A percentile compares a stretch with the other conserved stretches of the same genome.
These are phyloP conservation scores for Julus scanicus DNA, from an alignment of 2,888 invertebrate genomes.

Conservation along the genomic window DNA sequence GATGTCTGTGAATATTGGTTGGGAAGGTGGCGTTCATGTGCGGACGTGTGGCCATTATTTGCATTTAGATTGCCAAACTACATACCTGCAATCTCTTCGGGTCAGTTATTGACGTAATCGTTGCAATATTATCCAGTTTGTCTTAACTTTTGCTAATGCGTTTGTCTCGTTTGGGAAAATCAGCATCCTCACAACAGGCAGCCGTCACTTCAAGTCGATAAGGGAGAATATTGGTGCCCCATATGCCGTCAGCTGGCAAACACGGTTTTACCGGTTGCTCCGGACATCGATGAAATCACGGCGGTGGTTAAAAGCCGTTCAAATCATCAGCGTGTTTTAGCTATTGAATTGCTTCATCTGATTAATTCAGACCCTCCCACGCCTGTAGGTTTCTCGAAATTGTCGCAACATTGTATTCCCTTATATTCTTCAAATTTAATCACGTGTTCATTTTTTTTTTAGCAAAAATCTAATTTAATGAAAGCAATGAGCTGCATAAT, in stretches of 20 bases:
- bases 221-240: conserved; percentile 93
- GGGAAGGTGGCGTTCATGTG: conserved; percentile 92
- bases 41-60: conserved; percentile 97
- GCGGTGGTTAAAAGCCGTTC: conserved; percentile 68
- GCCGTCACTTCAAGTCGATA: conserved; percentile 78
- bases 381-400: conserved; percentile 61
- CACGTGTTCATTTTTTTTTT: conserved; percentile 46
- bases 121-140: no score
- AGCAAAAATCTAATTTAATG: conserved; percentile 65
- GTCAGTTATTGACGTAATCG: conserved; percentile 60
- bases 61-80: conserved; percentile 91
- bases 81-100: conserved; percentile 87
- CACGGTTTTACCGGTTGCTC: conserved; percentile 78
- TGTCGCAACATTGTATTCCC: neutral
- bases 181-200: conserved; percentile 71
- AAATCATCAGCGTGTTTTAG: conserved; percentile 65
- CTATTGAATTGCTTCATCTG: conserved; percentile 67
- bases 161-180: conserved; percentile 56
- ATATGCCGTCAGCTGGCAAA: conserved; percentile 92
- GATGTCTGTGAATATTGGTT: conserved; percentile 81
- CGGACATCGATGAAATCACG: conserved; percentile 72
- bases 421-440: neutral
- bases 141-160: neutral
- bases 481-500: conserved; percentile 68
- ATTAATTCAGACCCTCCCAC: conserved; percentile 65